These are phyloP conservation scores for Brachyhypopomus gauderio DNA, from an alignment of 2,113 vertebrate genomes.

Conservation along the genomic window DNA sequence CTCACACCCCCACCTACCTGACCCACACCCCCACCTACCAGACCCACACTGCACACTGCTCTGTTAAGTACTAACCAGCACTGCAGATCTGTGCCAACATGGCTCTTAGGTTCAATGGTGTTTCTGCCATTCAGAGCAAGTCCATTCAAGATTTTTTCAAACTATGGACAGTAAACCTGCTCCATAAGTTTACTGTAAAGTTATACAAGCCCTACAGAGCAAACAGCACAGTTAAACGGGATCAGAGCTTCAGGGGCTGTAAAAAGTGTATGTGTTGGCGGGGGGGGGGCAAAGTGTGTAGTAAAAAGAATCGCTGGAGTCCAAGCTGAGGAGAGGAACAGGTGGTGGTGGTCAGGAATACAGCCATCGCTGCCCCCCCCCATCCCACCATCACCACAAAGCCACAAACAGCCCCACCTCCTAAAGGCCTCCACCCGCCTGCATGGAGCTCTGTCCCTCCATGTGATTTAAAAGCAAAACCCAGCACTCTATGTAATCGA, in stretches of 20 bases:
- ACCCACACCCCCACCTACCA: too few relatives aligned
- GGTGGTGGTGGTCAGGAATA: constrained; percentile 5
- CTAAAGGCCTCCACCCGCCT: background rate
- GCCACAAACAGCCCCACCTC: background rate
- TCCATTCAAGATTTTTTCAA: too few relatives aligned
- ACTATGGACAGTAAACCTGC: constrained; percentile 3
- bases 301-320: constrained; percentile 9
- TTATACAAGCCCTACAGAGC: constrained; percentile 43
- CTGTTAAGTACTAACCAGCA: constrained; percentile 26
- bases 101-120: background rate
- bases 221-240: constrained; percentile 38
- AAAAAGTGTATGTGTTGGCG: background rate
- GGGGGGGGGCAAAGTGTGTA: background rate
- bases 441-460: too few relatives aligned
- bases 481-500: too few relatives aligned
- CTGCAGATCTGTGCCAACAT: constrained; percentile 22
- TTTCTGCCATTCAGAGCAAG: background rate
- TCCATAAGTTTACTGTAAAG: constrained; percentile 47
- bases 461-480: too few relatives aligned
- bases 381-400: background rate
- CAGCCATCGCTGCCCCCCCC: background rate
- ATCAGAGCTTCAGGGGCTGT: constrained; percentile 27
- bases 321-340: background rate
- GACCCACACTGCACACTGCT: background rate
- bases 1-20: background rate